phyloP scores from a whole-genome alignment of 2,888 invertebrate genomes.

The Rhimphoctona megacephalus region DNA sequence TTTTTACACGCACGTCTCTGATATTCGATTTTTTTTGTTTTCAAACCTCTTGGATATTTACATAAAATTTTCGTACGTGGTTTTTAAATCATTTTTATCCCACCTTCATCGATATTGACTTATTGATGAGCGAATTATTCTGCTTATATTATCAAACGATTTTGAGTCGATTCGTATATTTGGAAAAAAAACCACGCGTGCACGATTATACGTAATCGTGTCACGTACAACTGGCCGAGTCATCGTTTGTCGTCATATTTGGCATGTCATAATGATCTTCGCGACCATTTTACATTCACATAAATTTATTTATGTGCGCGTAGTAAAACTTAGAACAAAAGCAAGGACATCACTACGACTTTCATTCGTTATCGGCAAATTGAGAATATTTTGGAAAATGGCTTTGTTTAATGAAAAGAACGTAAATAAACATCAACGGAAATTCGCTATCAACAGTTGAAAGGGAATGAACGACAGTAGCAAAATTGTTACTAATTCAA shows the following conservation, averaged over 20 bases:
- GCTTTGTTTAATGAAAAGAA: neutral
- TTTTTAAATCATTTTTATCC: neutral
- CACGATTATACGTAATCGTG: conserved; percentile 37
- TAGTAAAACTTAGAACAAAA: neutral
- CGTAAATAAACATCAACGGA: neutral
- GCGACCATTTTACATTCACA: conserved; percentile 1
- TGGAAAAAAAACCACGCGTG: neutral
- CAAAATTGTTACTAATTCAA: neutral
- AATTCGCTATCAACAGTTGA: neutral
- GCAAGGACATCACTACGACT: neutral
- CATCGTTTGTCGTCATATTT: conserved; percentile 62
- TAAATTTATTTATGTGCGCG: neutral
- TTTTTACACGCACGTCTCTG: neutral
- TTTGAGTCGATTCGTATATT: neutral
- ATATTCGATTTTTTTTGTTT: neutral
- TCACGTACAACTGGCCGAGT: conserved; percentile 46
- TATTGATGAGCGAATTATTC: neutral
- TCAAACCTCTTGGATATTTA: neutral
- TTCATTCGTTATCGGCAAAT: neutral
- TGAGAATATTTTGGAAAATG: too few relatives aligned
- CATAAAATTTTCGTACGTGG: neutral
- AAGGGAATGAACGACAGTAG: too few relatives aligned
- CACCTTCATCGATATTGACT: neutral
- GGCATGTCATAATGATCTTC: conserved; percentile 19
- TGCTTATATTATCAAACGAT: neutral